These are phyloP conservation scores for Pseudonaja textilis DNA, from an alignment of 2,113 vertebrate species.

Conservation along the genomic window DNA sequence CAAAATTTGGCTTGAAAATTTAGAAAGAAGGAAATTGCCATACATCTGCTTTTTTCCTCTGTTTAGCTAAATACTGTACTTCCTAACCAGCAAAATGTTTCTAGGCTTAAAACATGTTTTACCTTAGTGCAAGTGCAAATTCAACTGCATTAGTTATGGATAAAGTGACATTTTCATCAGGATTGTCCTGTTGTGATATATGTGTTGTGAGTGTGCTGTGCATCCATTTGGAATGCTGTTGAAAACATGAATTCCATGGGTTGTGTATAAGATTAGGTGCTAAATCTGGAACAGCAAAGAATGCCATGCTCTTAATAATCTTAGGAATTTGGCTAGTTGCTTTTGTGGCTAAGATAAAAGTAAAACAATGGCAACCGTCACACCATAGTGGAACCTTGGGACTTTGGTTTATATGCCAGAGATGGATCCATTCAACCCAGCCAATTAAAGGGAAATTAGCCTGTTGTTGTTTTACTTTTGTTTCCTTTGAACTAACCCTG, in stretches of 20 bases:
- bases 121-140: background rate
- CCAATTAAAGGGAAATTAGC: background rate
- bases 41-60: background rate
- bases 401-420: background rate
- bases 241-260: background rate
- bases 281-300: background rate
- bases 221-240: background rate
- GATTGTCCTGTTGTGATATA: background rate
- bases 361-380: background rate
- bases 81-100: background rate
- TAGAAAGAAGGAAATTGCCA: background rate
- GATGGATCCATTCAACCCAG: background rate
- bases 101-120: background rate
- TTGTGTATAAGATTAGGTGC: background rate
- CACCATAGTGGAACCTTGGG: background rate
- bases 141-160: background rate
- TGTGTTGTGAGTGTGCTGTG: background rate
- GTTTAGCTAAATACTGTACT: background rate
- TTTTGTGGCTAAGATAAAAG: background rate
- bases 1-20: background rate
- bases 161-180: background rate
- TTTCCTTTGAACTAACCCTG: background rate
- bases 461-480: background rate
- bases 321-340: constrained; percentile 10
- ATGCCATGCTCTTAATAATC: background rate